These are phyloP conservation scores for Grapholita molesta DNA, from an alignment of 1,140 invertebrate species.

Conservation along the genomic window DNA sequence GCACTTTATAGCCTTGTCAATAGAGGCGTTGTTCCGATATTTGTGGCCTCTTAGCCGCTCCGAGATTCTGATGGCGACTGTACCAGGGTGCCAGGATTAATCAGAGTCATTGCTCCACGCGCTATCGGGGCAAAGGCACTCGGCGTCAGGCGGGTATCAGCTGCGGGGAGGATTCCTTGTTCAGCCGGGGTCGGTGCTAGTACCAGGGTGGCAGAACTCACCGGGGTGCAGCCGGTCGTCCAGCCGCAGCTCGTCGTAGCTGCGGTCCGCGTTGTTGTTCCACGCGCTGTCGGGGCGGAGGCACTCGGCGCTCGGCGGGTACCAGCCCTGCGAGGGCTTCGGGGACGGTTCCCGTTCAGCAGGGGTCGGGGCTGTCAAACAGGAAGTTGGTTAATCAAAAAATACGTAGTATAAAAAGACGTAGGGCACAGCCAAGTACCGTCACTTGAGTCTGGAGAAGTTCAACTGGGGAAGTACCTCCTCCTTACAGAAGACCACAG, in stretches of 20 bases:
- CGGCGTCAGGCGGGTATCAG: slow-evolving; percentile 42
- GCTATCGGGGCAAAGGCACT: slow-evolving; percentile 26
- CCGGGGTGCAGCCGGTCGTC: background rate
- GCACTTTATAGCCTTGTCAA: too few relatives aligned
- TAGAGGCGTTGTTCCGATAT: too few relatives aligned
- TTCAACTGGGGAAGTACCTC: too few relatives aligned
- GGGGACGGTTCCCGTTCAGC: background rate
- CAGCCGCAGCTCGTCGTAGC: background rate
- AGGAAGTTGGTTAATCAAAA: too few relatives aligned
- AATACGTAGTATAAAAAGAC: too few relatives aligned
- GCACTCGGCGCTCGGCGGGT: slow-evolving; percentile 35
- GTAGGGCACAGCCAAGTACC: too few relatives aligned
- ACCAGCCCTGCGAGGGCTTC: slow-evolving; percentile 44
- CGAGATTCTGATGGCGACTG: slow-evolving; percentile 41
- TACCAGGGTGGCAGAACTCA: background rate
- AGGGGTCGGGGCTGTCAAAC: too few relatives aligned
- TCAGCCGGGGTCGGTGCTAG: background rate
- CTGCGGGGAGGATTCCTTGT: slow-evolving; percentile 30
- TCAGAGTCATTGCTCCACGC: slow-evolving; percentile 32
- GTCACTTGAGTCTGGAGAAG: too few relatives aligned
- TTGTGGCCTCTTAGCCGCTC: too few relatives aligned
- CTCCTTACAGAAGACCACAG: too few relatives aligned
- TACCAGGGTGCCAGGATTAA: slow-evolving; percentile 30
- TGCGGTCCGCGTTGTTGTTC: background rate
- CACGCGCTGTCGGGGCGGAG: slow-evolving; percentile 17